Conservation (phyloP, 2,113 vertebrate species). For the Synodontis membranacea region DNA sequence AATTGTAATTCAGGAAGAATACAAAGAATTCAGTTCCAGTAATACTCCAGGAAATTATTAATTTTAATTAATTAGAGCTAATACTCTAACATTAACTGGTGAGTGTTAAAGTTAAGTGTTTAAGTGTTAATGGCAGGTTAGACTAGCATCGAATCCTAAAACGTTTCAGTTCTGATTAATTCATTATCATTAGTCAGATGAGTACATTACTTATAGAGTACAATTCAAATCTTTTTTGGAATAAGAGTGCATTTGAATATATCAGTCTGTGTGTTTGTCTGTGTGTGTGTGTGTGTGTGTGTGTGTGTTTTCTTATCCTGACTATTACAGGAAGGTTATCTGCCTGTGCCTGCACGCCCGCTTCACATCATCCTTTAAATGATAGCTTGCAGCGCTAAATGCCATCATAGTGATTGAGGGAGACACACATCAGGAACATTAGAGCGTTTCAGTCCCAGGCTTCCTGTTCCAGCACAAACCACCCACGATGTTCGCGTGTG, state of each 20-base stretch:
- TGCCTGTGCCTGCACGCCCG: slow-evolving; percentile 32
- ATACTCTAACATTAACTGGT: too few species aligned
- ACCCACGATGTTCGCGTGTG: slow-evolving; percentile 24
- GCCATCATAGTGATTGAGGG: slow-evolving; percentile 23
- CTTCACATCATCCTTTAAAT: slow-evolving; percentile 34
- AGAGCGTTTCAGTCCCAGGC: slow-evolving; percentile 15
- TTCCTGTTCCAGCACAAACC: slow-evolving; percentile 43
- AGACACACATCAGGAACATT: slow-evolving; percentile 9
- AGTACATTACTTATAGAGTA: too few species aligned
- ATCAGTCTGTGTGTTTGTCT: background rate
- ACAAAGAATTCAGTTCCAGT: too few species aligned
- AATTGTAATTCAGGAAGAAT: too few species aligned
- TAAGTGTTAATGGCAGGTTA: too few species aligned
- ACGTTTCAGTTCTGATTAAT: too few species aligned
- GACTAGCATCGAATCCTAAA: too few species aligned
- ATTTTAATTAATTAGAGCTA: too few species aligned
- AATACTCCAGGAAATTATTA: too few species aligned
- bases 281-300: background rate
- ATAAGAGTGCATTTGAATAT: background rate
- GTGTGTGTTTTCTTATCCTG: background rate
- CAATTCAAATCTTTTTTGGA: too few species aligned
- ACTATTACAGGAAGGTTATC: background rate
- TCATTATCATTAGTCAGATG: too few species aligned
- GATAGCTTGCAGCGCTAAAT: slow-evolving; percentile 32
- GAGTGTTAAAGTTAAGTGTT: too few species aligned